Conservation (phyloP, 2,888 invertebrate genomes). For the Thumatha senex region DNA sequence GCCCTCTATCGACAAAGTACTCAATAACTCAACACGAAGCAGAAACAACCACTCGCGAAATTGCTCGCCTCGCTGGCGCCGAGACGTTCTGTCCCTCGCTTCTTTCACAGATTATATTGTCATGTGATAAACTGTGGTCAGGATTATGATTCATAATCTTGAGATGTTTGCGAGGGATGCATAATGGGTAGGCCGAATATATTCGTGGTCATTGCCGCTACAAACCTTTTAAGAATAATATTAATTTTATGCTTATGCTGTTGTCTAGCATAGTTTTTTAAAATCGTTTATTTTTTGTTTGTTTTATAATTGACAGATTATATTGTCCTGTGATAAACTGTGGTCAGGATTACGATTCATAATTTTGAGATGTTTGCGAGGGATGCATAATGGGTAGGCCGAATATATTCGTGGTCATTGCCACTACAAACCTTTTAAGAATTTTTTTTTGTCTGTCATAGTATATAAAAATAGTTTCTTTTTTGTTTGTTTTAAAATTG, state of each 20-base stretch:
- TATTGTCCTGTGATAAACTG: slow-evolving; percentile 14
- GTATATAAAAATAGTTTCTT: background rate
- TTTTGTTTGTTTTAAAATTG: background rate
- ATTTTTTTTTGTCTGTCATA: too few relatives aligned
- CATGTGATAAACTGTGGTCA: slow-evolving; percentile 22
- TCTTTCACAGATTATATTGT: slow-evolving; percentile 2
- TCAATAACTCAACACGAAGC: slow-evolving; percentile 35
- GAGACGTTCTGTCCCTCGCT: slow-evolving; percentile 20
- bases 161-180: background rate
- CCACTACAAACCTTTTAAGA: too few relatives aligned
- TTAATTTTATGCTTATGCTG: too few relatives aligned
- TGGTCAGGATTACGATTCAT: slow-evolving; percentile 15
- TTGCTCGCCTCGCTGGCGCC: slow-evolving; percentile 41
- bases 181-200: background rate
- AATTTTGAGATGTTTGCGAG: background rate
- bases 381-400: background rate
- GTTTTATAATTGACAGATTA: background rate
- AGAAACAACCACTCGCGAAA: slow-evolving; percentile 32
- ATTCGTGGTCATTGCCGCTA: background rate
- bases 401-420: background rate
- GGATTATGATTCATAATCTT: slow-evolving; percentile 2
- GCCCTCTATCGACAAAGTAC: slow-evolving; percentile 25
- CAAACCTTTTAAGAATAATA: too few relatives aligned
- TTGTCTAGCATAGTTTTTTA: background rate
- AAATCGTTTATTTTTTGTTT: background rate